Evolutionary conservation across 2,888 invertebrate genomes (phyloP).

Genomic region (Heteromurus nitidus): DNA sequence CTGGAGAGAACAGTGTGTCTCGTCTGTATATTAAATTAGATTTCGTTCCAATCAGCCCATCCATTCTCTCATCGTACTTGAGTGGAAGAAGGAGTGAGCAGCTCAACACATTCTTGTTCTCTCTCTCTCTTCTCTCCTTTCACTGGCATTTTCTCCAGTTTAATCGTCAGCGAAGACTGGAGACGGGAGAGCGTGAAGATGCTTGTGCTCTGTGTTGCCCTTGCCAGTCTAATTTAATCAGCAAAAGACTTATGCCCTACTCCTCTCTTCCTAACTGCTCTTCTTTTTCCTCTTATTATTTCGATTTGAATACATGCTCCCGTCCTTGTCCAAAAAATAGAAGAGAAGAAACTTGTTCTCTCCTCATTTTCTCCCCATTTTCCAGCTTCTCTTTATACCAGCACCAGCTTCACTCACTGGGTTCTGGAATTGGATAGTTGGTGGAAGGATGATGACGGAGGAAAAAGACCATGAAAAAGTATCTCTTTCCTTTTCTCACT

Average conservation of each 20-base stretch:
- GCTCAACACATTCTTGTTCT: neutral
- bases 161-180: conserved; percentile 17
- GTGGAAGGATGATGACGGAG: no score
- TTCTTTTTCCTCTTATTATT: conserved; percentile 10
- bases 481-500: conserved; percentile 14
- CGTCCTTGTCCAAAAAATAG: no score
- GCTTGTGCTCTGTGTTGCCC: neutral
- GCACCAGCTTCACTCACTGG: neutral
- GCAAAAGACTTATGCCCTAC: conserved; percentile 28
- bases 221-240: conserved; percentile 32
- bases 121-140: neutral
- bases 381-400: neutral
- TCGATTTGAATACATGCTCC: conserved; percentile 31
- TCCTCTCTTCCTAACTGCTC: neutral
- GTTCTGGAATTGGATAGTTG: no score
- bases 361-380: conserved; percentile 23
- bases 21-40: conserved; percentile 36
- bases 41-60: conserved; percentile 35
- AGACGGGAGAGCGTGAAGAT: neutral
- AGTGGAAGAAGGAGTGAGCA: neutral
- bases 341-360: conserved; percentile 18
- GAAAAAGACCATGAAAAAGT: neutral
- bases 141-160: conserved; percentile 3
- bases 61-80: conserved; percentile 19
- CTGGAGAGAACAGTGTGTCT: neutral